Conservation (phyloP, 2,888 invertebrate species). For the Coleophora flavipennella region DNA sequence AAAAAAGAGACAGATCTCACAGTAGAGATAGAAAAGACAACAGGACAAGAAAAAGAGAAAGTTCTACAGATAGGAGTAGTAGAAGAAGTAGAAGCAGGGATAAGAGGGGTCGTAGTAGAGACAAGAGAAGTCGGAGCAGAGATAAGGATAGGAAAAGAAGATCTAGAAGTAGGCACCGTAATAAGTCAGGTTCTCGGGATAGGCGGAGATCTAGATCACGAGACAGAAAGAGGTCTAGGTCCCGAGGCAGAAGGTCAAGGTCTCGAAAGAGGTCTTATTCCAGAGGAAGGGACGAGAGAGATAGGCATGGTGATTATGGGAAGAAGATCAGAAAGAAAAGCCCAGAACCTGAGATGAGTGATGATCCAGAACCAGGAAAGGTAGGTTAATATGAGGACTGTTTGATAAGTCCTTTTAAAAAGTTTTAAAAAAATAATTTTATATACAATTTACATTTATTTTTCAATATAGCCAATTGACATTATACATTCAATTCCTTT, state of each 20-base stretch:
- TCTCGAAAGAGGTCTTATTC: slow-evolving; percentile 30
- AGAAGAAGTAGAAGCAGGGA: slow-evolving; percentile 22
- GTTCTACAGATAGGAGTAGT: slow-evolving; percentile 30
- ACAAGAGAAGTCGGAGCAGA: slow-evolving; percentile 26
- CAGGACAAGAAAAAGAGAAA: slow-evolving; percentile 30
- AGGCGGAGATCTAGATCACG: slow-evolving; percentile 23
- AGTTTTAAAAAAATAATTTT: too few species aligned
- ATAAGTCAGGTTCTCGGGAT: slow-evolving; percentile 32
- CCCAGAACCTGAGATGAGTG: slow-evolving; percentile 73
- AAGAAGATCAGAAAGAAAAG: slow-evolving; percentile 48
- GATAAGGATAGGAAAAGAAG: slow-evolving; percentile 27
- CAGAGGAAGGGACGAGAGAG: slow-evolving; percentile 31
- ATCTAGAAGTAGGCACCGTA: slow-evolving; percentile 35
- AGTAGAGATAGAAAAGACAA: slow-evolving; percentile 34
- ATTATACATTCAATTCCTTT: slow-evolving; percentile 15
- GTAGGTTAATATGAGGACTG: slow-evolving; percentile 43
- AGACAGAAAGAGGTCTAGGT: slow-evolving; percentile 23
- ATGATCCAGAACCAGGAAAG: slow-evolving; percentile 85
- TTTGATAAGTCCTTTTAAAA: too few species aligned
- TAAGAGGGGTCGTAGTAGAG: slow-evolving; percentile 24
- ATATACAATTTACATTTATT: too few species aligned
- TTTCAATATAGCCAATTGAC: background rate
- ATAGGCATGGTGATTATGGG: slow-evolving; percentile 37
- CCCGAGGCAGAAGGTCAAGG: slow-evolving; percentile 25
- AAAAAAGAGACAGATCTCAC: slow-evolving; percentile 32